Percentiles rank a stretch among this genome's conserved stretches.
phyloP scores from a whole-genome alignment of 2,797 vertebrate genomes.

The Florisuga fusca region DNA sequence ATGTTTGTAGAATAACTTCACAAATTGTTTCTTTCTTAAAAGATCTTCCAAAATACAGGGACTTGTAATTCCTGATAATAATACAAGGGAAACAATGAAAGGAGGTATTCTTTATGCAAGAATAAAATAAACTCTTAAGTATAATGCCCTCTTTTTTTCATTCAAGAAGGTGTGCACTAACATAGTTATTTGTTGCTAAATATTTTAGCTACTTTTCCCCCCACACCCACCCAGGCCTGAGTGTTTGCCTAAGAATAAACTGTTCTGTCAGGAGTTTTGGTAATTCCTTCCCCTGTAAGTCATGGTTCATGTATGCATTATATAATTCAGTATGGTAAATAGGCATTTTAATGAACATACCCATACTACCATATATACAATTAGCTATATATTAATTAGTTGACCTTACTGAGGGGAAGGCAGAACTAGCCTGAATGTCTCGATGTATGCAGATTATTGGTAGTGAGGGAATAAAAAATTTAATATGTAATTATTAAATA shows the following conservation, averaged over 20 bases:
- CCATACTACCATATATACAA: no score
- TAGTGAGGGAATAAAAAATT: not conserved
- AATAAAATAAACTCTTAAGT: not conserved
- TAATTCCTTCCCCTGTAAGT: not conserved
- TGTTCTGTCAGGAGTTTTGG: not conserved
- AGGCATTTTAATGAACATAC: not conserved
- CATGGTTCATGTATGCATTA: not conserved
- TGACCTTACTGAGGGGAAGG: not conserved
- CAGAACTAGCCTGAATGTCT: not conserved
- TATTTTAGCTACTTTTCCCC: not conserved
- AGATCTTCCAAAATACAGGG: not conserved
- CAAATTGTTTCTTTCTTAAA: not conserved
- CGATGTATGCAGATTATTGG: not conserved
- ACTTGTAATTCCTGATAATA: not conserved
- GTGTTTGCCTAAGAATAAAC: not conserved
- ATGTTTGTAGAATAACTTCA: not conserved
- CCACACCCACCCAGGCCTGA: not conserved
- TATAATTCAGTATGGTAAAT: not conserved
- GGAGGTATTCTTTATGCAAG: not conserved
- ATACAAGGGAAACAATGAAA: not conserved
- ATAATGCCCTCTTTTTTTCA: not conserved
- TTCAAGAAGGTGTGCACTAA: not conserved
- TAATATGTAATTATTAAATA: no score
- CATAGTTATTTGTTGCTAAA: not conserved
- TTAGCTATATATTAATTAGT: not conserved